Base-by-base conservation (phyloP, 2,888 invertebrate species). In the Sesamia inferens region DNA sequence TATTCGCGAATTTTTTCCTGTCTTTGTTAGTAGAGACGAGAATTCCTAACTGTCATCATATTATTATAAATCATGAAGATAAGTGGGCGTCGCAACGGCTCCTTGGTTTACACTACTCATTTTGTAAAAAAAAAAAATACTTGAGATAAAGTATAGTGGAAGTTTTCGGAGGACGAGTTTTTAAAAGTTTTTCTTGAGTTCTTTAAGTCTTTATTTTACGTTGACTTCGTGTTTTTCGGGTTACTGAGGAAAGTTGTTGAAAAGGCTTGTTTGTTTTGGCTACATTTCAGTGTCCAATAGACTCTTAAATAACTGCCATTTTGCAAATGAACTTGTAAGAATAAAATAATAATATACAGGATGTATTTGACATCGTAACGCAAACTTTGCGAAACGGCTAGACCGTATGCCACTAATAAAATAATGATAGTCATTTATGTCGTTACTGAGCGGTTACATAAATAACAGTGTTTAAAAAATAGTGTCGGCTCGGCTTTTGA, bases 31-130 rank as follows among this genome's bases (percentile, higher is more conserved):
- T 68, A 44, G 65, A 77, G 79, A 80, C 66, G 79, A 78, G 73
- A 85, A 84, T 78, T 84, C 71, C 82, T 82, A 79, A 82, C 80
- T 84, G 85, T 84, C 84, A 85, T 81, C 84, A 82, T 79, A 76
- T 84, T 85, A 81, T 81, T 85, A 85, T 85, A 85, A 85, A 85
- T 85, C 85, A 82, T 71, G 42, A 44, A 85, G 85, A 85, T 85
- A 85, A 85, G 85, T 85, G 79, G 74, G 68, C 79, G 85, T 82
- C 85, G 62, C 48, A 61, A 2, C 69, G 76, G 73, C 75, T 79
- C 78, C 85, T 63, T 77, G 77, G 74, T 84, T 84, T 80, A 85
- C 85, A 85, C 82, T 82, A 85, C 78, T 80, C 76, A 82, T 79
- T 81, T 81, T 74, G 67, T 71, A 16, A 51, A 76, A 77, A 79